These are phyloP conservation scores for Drosophila orosa DNA, from an alignment of 1,140 invertebrate genomes.

Conservation along the genomic window DNA sequence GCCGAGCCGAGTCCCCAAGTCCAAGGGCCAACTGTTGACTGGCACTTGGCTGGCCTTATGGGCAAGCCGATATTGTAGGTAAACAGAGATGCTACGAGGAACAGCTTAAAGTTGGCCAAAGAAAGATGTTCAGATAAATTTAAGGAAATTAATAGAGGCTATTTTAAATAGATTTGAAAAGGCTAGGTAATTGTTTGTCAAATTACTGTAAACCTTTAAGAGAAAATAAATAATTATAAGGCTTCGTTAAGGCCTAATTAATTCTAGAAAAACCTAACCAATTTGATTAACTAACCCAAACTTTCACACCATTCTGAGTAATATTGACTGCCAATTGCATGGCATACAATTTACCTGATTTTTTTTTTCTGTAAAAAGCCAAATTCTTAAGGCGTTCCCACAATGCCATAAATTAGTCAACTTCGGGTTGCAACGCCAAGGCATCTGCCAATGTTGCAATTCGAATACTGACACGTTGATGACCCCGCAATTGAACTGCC, in stretches of 20 bases:
- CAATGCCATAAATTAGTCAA: slow-evolving; percentile 53
- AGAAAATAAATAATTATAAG: too few relatives aligned
- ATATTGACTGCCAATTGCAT: slow-evolving; percentile 24
- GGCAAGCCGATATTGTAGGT: slow-evolving; percentile 42
- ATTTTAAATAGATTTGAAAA: background rate
- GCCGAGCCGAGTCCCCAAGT: slow-evolving; percentile 25
- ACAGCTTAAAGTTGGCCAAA: slow-evolving; percentile 19
- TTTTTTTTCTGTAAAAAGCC: background rate
- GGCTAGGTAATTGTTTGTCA: too few relatives aligned
- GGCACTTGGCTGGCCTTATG: slow-evolving; percentile 49
- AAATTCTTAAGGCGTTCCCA: slow-evolving; percentile 45
- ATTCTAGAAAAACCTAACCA: background rate
- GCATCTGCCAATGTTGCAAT: slow-evolving; percentile 51
- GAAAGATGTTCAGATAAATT: slow-evolving; percentile 1
- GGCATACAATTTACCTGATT: slow-evolving; percentile 1
- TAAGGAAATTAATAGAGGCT: background rate
- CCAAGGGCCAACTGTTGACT: slow-evolving; percentile 61
- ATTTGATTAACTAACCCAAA: background rate
- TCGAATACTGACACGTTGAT: slow-evolving; percentile 66
- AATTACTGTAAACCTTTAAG: background rate
- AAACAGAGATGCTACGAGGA: slow-evolving; percentile 20
- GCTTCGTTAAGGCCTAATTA: background rate
- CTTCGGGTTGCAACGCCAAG: slow-evolving; percentile 9
- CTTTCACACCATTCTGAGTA: slow-evolving; percentile 8
- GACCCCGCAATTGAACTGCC: slow-evolving; percentile 75